These are phyloP conservation scores for Saccopteryx bilineata DNA, from an alignment of 2,113 vertebrate genomes.

Conservation along the genomic window DNA sequence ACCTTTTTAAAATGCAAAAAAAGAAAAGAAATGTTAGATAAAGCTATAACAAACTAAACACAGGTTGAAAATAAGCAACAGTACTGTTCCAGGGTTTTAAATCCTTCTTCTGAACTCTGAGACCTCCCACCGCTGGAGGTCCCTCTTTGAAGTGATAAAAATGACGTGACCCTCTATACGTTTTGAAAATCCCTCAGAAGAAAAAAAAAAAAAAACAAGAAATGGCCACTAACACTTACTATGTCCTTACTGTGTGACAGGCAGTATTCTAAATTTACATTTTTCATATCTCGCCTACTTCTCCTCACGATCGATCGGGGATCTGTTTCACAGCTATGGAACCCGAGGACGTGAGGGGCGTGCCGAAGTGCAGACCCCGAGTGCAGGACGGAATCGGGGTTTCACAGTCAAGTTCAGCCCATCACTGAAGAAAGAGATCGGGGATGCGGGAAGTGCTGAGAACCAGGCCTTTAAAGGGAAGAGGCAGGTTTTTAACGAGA, in stretches of 20 bases:
- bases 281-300: neutral
- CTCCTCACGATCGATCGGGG: too few species aligned
- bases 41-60: neutral
- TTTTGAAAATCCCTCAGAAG: neutral
- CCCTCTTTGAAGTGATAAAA: neutral
- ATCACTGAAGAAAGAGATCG: neutral
- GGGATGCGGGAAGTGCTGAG: neutral
- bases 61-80: neutral
- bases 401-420: neutral
- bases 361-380: neutral
- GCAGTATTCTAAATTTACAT: neutral
- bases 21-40: neutral
- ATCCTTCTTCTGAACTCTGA: neutral
- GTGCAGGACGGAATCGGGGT: neutral
- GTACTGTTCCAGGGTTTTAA: neutral
- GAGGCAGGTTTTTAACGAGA: neutral
- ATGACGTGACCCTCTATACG: neutral
- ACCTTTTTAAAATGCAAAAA: neutral
- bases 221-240: neutral
- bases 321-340: neutral
- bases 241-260: neutral
- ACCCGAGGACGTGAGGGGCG: neutral
- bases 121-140: too few species aligned
- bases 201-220: too few species aligned
- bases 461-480: neutral